phyloP scores from a whole-genome alignment of 1,140 invertebrate species.

The Idris sp. region DNA sequence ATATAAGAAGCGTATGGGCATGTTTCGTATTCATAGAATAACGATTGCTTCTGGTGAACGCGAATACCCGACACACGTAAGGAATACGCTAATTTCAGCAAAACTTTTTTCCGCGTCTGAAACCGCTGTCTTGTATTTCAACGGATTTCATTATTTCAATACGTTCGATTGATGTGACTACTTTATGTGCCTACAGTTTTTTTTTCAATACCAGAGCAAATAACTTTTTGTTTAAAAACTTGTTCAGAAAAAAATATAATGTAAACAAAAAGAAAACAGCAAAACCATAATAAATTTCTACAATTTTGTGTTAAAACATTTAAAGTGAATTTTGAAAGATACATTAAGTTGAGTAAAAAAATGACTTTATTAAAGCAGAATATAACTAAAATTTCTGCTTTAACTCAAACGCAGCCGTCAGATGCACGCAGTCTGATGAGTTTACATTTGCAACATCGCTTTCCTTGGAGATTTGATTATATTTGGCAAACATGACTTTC shows the following conservation, averaged over 20 bases:
- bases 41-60: constrained; percentile 70
- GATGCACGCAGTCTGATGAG: constrained; percentile 4
- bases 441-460: constrained; percentile 22
- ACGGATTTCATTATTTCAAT: constrained; percentile 61
- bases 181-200: too few relatives aligned
- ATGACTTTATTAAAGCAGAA: too few relatives aligned
- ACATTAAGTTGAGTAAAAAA: too few relatives aligned
- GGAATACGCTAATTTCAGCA: constrained; percentile 74
- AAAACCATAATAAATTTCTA: too few relatives aligned
- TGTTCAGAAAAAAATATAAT: too few relatives aligned
- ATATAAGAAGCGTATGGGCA: constrained; percentile 59
- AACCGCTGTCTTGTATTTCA: constrained; percentile 46
- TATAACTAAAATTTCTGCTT: constrained; percentile 17
- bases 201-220: too few relatives aligned
- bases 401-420: constrained; percentile 3
- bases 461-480: constrained; percentile 30
- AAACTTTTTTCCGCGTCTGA: constrained; percentile 43
- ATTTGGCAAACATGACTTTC: constrained; percentile 33
- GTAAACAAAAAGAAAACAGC: too few relatives aligned
- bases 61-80: constrained; percentile 63
- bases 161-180: constrained; percentile 35
- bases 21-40: constrained; percentile 76
- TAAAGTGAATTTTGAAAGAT: too few relatives aligned
- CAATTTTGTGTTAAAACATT: too few relatives aligned
- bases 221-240: too few relatives aligned